These are phyloP conservation scores for Chlorocebus sabaeus DNA, from an alignment of 2,113 vertebrate genomes.

Conservation along the genomic window DNA sequence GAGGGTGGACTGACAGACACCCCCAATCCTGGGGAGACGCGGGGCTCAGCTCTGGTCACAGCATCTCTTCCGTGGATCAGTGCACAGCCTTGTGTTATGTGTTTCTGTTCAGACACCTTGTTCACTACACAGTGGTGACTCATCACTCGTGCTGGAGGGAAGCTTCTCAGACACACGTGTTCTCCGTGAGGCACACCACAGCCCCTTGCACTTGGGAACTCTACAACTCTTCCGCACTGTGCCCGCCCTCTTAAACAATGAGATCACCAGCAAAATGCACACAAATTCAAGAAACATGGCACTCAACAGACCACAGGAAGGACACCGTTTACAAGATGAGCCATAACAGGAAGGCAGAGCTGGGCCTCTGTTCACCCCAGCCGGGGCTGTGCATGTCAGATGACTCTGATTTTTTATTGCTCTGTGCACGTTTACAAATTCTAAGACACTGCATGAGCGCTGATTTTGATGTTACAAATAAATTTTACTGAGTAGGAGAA, in stretches of 20 bases:
- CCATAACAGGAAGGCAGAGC: neutral
- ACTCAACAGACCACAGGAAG: neutral
- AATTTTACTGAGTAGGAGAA: neutral
- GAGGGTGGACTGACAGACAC: neutral
- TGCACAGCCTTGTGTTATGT: neutral
- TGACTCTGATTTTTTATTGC: rapidly evolving
- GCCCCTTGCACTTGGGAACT: neutral
- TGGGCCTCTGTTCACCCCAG: neutral
- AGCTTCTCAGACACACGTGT: neutral
- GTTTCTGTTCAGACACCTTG: neutral
- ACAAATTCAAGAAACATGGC: neutral
- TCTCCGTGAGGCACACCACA: neutral
- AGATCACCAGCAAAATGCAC: neutral
- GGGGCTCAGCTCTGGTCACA: neutral
- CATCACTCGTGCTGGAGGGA: no score
- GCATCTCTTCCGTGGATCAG: rapidly evolving
- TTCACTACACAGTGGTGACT: no score
- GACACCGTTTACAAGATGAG: neutral
- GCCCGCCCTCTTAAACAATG: neutral
- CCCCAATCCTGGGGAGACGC: neutral
- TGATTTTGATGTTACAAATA: neutral
- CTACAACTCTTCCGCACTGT: neutral
- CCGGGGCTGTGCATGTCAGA: rapidly evolving
- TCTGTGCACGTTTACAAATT: neutral
- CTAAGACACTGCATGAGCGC: neutral